Base-by-base conservation (phyloP, 2,113 vertebrate genomes). In the Esox niger region DNA sequence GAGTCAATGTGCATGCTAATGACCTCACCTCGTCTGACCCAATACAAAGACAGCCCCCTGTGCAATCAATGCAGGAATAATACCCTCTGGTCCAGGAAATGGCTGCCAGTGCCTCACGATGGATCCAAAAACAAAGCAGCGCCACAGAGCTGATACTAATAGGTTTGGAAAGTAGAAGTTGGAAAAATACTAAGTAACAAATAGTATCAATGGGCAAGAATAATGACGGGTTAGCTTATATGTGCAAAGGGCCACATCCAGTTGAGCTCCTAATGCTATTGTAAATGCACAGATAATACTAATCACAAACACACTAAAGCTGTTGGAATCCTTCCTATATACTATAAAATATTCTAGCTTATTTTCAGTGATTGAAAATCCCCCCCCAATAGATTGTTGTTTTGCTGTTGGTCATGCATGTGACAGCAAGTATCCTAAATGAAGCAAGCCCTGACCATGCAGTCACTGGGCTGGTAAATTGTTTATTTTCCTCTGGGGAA, bases 1-100 rank as follows among this genome's bases (percentile, higher is more conserved):
- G 80, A 68, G 80, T 70, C 26, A 67, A 57, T 75, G 76, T 64
- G 63, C 75, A 88, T 84, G 67, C 63, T 84, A 84, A 87, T 86
- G 82, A 86, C 68, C 77, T 62, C 71, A 68, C 70, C 74, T 80
- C 70, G 56, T 38, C 64, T 71, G 67, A 80, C 68, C 63, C 68
- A 56, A 23, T 62, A 74, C 76, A 79, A 75, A 80, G 65, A 54
- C 63, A 29, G 35, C 46, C 47, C 71, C 7, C 47, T 79, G 66
- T 74, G 54, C 78, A 73, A 81, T 80, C 77, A 76, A 69, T 77
- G 70, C 64, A 33, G 61, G 58, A 78, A 79, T 70, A 72, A 80
- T 64, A 75, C 66, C 68, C 75, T 60, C 31, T 27, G 58, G 69
- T 78, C 65, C 23, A 74, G 38, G 74, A 77, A 65, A 78, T 31